These are phyloP conservation scores for Drosophila seguyi DNA, from an alignment of 1,140 invertebrate genomes.

Conservation along the genomic window DNA sequence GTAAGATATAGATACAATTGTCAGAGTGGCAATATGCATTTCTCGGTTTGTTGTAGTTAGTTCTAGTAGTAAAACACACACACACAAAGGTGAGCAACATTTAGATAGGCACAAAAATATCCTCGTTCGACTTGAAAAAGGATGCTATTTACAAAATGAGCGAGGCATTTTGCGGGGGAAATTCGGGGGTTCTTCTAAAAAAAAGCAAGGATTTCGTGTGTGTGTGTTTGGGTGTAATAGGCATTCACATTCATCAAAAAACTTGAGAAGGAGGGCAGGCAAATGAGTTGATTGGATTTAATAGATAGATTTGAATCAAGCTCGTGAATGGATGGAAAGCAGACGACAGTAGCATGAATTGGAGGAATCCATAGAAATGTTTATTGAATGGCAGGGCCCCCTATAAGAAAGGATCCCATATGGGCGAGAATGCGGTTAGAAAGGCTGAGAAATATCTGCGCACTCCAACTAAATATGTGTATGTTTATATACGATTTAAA, in stretches of 20 bases:
- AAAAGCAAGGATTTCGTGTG: conserved; percentile 29
- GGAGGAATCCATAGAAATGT: conserved; percentile 44
- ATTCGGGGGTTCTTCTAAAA: conserved; percentile 26
- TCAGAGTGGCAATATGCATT: conserved; percentile 55
- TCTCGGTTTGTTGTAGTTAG: conserved; percentile 21
- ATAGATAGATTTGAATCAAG: conserved; percentile 34
- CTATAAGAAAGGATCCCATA: conserved; percentile 31
- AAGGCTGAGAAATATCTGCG: conserved; percentile 32
- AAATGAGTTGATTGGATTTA: conserved; percentile 29
- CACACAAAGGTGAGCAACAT: conserved; percentile 56
- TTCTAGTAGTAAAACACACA: conserved; percentile 43
- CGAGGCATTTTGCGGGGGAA: conserved; percentile 22
- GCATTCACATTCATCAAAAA: conserved; percentile 54
- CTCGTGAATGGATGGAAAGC: conserved; percentile 45
- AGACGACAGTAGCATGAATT: conserved; percentile 43
- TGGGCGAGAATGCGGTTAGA: conserved; percentile 23
- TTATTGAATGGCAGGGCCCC: conserved; percentile 15
- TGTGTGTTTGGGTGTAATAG: conserved; percentile 1
- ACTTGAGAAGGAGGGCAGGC: conserved; percentile 35
- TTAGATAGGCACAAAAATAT: conserved; percentile 54
- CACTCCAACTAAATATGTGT: conserved; percentile 21
- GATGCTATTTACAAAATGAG: conserved; percentile 54
- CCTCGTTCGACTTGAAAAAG: conserved; percentile 6
- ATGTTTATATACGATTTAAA: conserved; percentile 24
- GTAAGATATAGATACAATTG: conserved; percentile 47